Conservation (phyloP, 2,888 invertebrate genomes). For the Microdon myrmicae region DNA sequence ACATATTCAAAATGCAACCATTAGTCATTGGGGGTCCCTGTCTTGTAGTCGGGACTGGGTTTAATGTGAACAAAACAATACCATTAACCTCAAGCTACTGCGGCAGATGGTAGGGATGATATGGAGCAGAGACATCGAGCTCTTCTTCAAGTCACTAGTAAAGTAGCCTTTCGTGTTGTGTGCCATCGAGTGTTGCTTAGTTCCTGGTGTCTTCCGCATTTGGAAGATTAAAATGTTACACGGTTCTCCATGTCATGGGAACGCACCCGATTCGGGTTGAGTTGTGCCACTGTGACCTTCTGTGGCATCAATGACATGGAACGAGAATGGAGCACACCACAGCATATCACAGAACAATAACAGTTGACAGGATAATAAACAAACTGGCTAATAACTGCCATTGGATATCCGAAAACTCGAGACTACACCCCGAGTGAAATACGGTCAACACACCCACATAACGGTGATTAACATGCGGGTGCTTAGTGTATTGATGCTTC, state of each 20-base stretch:
- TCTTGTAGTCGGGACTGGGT: not conserved
- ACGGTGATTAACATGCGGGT: too few relatives aligned
- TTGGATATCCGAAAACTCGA: too few relatives aligned
- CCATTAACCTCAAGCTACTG: slow-evolving; percentile 36
- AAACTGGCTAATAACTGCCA: too few relatives aligned
- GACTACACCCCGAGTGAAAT: too few relatives aligned
- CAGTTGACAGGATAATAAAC: too few relatives aligned
- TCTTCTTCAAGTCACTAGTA: slow-evolving; percentile 39
- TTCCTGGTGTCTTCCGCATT: slow-evolving; percentile 39
- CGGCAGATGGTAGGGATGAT: slow-evolving; percentile 30
- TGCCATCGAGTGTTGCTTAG: slow-evolving; percentile 12
- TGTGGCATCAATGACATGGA: too few relatives aligned
- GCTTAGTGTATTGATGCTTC: too few relatives aligned
- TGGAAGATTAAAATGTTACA: slow-evolving; percentile 47
- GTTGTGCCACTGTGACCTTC: slow-evolving; percentile 25
- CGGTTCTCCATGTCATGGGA: slow-evolving; percentile 13
- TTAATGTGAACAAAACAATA: slow-evolving; percentile 49
- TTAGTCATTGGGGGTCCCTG: slow-evolving; percentile 40
- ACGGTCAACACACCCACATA: too few relatives aligned
- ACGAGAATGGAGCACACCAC: too few relatives aligned
- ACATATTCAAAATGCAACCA: slow-evolving; percentile 49
- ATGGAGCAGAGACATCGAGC: slow-evolving; percentile 35
- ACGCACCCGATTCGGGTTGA: slow-evolving; percentile 35
- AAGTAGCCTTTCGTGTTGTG: slow-evolving; percentile 48
- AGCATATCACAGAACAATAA: too few relatives aligned